Percentiles rank a stretch among this genome's conserved stretches.
These are phyloP conservation scores for Orthonychiurus folsomi DNA, from an alignment of 2,888 invertebrate species.

Conservation along the genomic window DNA sequence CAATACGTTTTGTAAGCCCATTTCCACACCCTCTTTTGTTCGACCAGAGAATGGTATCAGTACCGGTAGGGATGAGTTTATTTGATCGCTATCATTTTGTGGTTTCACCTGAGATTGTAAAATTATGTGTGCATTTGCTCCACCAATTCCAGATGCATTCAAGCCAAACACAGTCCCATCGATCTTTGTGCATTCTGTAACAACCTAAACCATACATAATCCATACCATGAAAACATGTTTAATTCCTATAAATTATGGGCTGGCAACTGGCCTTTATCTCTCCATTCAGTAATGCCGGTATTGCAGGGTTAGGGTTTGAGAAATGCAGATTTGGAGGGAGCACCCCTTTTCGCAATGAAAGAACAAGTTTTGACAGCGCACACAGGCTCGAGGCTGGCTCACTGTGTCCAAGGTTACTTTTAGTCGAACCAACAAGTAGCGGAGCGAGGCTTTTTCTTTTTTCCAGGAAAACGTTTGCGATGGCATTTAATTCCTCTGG, in stretches of 20 bases:
- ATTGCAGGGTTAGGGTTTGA: conserved; percentile 32
- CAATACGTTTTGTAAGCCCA: conserved; percentile 39
- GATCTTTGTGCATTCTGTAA: conserved; percentile 51
- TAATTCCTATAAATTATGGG: no score
- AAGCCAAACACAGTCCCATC: conserved; percentile 49
- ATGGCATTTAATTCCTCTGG: conserved; percentile 82
- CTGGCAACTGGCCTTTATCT: conserved; percentile 55
- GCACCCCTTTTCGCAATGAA: conserved; percentile 39
- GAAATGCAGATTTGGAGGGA: conserved; percentile 41
- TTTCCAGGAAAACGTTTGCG: conserved; percentile 65
- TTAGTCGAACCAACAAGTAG: conserved; percentile 90
- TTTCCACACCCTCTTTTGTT: conserved; percentile 46
- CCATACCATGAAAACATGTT: neutral
- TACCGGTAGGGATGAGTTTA: conserved; percentile 40
- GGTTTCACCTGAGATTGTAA: conserved; percentile 45
- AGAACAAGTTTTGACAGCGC: conserved; percentile 49
- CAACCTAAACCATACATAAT: conserved; percentile 52
- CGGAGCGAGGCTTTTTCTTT: conserved; percentile 57
- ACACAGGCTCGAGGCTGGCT: conserved; percentile 62
- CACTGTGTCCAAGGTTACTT: conserved; percentile 88
- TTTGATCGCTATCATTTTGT: conserved; percentile 46
- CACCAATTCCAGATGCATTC: conserved; percentile 55
- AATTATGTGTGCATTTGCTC: conserved; percentile 47
- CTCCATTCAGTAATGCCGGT: conserved; percentile 57
- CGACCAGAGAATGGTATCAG: conserved; percentile 47